Base-by-base conservation (phyloP, 2,113 vertebrate genomes). In the Aptenodytes patagonicus region DNA sequence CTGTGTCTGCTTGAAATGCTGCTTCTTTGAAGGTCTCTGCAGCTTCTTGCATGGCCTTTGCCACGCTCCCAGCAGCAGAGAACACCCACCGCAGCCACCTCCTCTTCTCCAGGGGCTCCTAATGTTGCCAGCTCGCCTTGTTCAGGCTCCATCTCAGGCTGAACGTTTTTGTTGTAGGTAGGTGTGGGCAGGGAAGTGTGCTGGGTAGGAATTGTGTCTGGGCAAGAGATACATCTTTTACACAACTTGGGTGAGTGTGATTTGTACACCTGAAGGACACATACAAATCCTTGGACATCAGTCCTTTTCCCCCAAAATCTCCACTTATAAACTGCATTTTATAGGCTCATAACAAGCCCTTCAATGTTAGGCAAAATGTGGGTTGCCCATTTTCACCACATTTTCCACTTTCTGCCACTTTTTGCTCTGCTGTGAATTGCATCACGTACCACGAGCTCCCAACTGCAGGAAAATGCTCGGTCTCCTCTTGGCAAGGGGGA, bases 151-250 rank as follows among this genome's bases (percentile, higher is more conserved):
- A 2, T 77, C 61, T 44, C 54, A 36, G 68, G 58, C 22, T 65
- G 62, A 70, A 29, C 0, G 0, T 4, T 54, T 68, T 29, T 31
- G 0, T 29, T 40, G 38, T 10, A 49, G 47, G 42, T 17, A 54
- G 47, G 12, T 75, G 64, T 28, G n/a, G 57, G 78, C 1, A 64
- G 40, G 31, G 70, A 26, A 22, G 34, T 13, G 46, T 57, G 47
- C 46, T 66, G 55, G 49, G 26, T 25, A 46, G 51, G 77, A 84
- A 70, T 52, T 62, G 13, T 2, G 7, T 28, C 60, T 51, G 36
- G 18, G 42, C 7, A 5, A 76, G 28, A 7, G n/a, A 49, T 10
- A 24, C 2, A 3, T 58, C 46, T 68, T 80, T 38, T 82, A 51
- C 36, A 31, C 46, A 70, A 3, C 52, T 46, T 34, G 57, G 24